Evolutionary conservation across 2,797 vertebrate genomes (phyloP).

Genomic region (Xiphorhynchus erythropygius): DNA sequence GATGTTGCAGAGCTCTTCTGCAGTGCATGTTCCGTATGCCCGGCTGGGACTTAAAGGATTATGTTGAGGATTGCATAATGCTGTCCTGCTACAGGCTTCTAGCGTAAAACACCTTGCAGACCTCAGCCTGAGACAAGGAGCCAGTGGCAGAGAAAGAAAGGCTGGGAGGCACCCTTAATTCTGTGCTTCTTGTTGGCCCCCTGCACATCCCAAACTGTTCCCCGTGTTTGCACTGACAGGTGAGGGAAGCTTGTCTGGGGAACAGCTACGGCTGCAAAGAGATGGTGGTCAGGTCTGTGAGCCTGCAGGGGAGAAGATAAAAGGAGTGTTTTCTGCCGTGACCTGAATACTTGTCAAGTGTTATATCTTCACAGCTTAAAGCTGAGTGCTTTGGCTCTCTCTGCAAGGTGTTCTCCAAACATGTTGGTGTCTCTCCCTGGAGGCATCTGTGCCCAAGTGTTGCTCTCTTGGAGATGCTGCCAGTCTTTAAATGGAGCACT

Average conservation of each 20-base stretch:
- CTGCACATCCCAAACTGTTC: fast-evolving
- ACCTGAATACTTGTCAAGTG: background rate
- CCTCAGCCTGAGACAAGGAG: background rate
- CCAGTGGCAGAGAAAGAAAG: background rate
- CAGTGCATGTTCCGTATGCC: fast-evolving
- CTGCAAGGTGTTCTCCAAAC: background rate
- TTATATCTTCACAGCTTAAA: background rate
- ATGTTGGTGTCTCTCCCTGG: background rate
- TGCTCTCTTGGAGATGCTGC: background rate
- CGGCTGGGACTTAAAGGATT: background rate
- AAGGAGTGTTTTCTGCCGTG: background rate
- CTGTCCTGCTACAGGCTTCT: background rate
- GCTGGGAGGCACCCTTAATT: background rate
- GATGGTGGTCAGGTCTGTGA: background rate
- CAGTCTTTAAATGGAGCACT: background rate
- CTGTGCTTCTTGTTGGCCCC: background rate
- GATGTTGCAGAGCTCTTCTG: background rate
- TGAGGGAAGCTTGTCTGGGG: background rate
- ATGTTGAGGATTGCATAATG: background rate
- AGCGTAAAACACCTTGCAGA: background rate
- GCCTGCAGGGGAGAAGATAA: background rate
- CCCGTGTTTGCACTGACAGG: fast-evolving
- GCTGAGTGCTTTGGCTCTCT: background rate
- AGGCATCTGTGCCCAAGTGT: background rate
- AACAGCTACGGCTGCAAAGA: background rate